Evolutionary conservation across 2,113 vertebrate species (phyloP).

Genomic region (Hydrolagus affinis): DNA sequence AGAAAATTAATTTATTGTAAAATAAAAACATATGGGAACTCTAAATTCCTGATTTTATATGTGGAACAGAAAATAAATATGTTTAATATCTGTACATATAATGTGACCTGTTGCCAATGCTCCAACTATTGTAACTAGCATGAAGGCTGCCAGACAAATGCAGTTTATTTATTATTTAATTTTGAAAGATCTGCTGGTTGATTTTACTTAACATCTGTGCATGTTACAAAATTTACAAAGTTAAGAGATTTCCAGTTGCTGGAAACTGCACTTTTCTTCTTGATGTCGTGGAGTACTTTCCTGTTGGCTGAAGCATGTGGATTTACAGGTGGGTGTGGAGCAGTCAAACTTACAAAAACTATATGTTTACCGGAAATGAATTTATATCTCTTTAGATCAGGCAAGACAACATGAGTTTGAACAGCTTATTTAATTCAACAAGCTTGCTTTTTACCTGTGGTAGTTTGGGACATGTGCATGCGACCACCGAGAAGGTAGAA

Average conservation of each 20-base stretch:
- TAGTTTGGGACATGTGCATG: too few species aligned
- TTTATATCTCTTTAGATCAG: too few species aligned
- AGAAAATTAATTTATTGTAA: not conserved
- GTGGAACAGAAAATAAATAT: too few species aligned
- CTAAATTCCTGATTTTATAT: not conserved
- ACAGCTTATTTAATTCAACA: too few species aligned
- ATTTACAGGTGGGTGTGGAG: conserved; percentile 73
- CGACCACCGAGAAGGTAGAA: too few species aligned
- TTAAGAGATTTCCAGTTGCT: conserved; percentile 85
- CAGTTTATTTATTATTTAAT: not conserved
- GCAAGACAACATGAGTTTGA: too few species aligned
- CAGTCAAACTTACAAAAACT: too few species aligned
- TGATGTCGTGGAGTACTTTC: conserved; percentile 98
- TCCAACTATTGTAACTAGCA: too few species aligned
- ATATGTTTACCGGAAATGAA: too few species aligned
- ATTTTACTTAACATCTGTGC: conserved; percentile 50
- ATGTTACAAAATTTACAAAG: conserved; percentile 98
- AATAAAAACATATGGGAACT: not conserved
- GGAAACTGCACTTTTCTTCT: conserved; percentile 91
- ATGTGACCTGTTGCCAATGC: too few species aligned
- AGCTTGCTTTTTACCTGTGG: too few species aligned
- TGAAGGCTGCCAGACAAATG: not conserved
- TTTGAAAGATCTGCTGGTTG: not conserved
- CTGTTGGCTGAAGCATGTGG: conserved; percentile 91
- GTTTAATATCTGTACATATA: too few species aligned